Evolutionary conservation across 2,888 invertebrate genomes (phyloP).

Genomic region (Calliphora vomitoria): DNA sequence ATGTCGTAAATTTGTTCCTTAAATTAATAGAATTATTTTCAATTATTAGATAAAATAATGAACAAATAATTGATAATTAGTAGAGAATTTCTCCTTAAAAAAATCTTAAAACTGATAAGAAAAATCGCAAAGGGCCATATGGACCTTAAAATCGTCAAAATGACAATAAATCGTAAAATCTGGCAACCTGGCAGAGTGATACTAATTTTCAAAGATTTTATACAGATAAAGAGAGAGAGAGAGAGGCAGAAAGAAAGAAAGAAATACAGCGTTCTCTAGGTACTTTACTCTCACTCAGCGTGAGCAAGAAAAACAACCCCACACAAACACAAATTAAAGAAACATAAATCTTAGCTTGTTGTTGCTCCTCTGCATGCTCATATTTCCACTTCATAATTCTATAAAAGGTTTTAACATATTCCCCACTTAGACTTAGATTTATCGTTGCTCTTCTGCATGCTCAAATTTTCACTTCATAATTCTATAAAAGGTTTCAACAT

Average conservation of each 20-base stretch:
- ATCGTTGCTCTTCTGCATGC: slow-evolving; percentile 22
- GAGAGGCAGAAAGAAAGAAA: not conserved
- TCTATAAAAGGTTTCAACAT: slow-evolving; percentile 76
- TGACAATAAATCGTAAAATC: not conserved
- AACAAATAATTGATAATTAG: no score
- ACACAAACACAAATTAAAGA: not conserved
- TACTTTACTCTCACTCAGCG: slow-evolving; percentile 13
- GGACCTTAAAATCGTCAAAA: no score
- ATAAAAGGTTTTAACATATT: slow-evolving; percentile 76
- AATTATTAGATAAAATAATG: no score
- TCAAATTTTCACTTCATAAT: slow-evolving; percentile 46
- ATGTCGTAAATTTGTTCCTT: no score
- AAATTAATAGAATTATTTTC: no score
- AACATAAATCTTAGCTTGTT: slow-evolving; percentile 43
- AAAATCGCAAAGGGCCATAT: no score
- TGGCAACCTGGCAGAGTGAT: not conserved
- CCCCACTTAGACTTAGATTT: slow-evolving; percentile 79
- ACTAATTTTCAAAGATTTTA: not conserved
- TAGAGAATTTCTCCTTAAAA: no score
- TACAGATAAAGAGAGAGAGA: slow-evolving; percentile 2
- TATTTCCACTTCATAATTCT: slow-evolving; percentile 64
- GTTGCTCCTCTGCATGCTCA: slow-evolving; percentile 18
- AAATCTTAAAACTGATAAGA: no score
- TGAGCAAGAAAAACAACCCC: not conserved
- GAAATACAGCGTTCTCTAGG: not conserved